These are phyloP conservation scores for Callimorpha dominula DNA, from an alignment of 2,888 invertebrate genomes.

Conservation along the genomic window DNA sequence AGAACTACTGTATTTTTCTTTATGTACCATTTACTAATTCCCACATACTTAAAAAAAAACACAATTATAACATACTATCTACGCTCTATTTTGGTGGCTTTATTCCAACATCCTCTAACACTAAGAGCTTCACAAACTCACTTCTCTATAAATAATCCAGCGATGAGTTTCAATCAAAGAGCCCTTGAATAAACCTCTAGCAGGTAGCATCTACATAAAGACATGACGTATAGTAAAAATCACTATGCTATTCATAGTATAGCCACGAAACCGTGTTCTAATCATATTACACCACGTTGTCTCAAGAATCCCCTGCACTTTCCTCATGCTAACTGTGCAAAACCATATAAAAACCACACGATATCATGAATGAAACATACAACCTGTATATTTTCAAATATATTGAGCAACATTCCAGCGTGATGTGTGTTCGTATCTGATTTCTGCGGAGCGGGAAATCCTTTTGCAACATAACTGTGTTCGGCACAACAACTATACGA, in stretches of 20 bases:
- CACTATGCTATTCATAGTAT: neutral
- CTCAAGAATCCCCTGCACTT: neutral
- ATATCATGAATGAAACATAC: conserved; percentile 8
- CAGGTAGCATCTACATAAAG: neutral
- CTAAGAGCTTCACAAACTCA: no score
- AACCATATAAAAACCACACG: neutral
- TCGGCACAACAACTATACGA: neutral
- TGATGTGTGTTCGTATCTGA: conserved; percentile 26
- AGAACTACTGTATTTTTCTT: no score
- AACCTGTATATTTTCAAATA: conserved; percentile 3
- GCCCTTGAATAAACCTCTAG: neutral
- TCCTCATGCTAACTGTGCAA: neutral
- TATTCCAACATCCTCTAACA: no score
- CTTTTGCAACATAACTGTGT: conserved; percentile 37
- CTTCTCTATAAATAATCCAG: no score
- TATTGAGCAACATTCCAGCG: conserved; percentile 44
- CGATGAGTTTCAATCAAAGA: no score
- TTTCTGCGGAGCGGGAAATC: conserved; percentile 33
- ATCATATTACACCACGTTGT: neutral
- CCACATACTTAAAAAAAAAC: no score
- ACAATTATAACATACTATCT: no score
- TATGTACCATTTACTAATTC: no score
- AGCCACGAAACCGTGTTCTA: neutral
- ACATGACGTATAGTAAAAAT: neutral
- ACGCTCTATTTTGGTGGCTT: no score